These are phyloP conservation scores for Lutjanus argentimaculatus DNA, from an alignment of 2,797 vertebrate species.

Conservation along the genomic window DNA sequence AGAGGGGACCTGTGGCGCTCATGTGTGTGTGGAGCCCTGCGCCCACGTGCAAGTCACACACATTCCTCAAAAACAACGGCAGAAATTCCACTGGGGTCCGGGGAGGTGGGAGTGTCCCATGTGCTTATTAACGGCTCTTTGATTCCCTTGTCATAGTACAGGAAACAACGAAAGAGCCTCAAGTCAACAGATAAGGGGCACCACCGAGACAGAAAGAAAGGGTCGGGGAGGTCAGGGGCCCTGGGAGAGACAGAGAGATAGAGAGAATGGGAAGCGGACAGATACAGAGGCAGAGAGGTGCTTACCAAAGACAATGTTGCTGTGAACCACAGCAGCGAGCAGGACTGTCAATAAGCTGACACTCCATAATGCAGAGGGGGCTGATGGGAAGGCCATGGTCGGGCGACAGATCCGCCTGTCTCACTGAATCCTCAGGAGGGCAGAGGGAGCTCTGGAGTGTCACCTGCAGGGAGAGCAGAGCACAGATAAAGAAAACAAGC, in stretches of 20 bases:
- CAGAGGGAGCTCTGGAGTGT: slow-evolving; percentile 69
- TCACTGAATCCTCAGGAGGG: slow-evolving; percentile 77
- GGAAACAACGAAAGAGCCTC: slow-evolving; percentile 70
- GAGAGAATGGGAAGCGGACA: slow-evolving; percentile 37
- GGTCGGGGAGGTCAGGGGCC: slow-evolving; percentile 68
- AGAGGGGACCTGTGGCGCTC: slow-evolving; percentile 3
- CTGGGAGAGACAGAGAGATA: slow-evolving; percentile 22
- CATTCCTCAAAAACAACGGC: slow-evolving; percentile 74
- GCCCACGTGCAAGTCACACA: slow-evolving; percentile 72
- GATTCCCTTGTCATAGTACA: slow-evolving; percentile 78
- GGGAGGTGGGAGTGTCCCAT: slow-evolving; percentile 72
- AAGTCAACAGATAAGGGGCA: slow-evolving; percentile 70
- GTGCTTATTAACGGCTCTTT: slow-evolving; percentile 78
- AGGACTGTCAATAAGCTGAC: slow-evolving; percentile 76
- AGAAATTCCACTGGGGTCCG: slow-evolving; percentile 73
- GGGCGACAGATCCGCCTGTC: slow-evolving; percentile 73
- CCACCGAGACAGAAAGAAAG: slow-evolving; percentile 37
- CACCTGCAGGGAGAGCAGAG: slow-evolving; percentile 76
- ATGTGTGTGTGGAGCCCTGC: slow-evolving; percentile 7
- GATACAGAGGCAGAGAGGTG: slow-evolving; percentile 42
- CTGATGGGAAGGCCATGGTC: slow-evolving; percentile 82
- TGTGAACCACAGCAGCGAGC: slow-evolving; percentile 72
- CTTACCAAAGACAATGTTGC: slow-evolving; percentile 77
- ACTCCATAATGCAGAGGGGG: slow-evolving; percentile 63
- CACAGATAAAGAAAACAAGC: slow-evolving; percentile 63